Conservation (phyloP, 1,140 invertebrate genomes). For the Rhopalosiphum padi region DNA sequence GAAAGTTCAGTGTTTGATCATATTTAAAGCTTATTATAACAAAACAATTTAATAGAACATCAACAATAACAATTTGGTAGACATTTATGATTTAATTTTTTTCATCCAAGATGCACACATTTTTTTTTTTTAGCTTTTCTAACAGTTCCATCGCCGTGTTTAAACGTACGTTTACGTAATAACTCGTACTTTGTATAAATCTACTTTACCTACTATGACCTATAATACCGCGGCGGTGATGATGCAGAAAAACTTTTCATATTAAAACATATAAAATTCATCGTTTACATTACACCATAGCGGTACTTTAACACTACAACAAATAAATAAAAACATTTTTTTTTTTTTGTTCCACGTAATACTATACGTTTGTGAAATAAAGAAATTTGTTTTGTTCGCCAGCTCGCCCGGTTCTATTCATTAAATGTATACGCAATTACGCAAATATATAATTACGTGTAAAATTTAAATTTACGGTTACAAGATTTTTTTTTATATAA, state of each 20-base stretch:
- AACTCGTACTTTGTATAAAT: constrained; percentile 14
- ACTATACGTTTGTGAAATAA: constrained; percentile 17
- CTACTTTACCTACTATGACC: background rate
- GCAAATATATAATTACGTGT: background rate
- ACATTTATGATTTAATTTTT: background rate
- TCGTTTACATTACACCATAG: constrained; percentile 7
- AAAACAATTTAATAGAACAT: background rate
- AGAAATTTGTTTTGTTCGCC: constrained; percentile 10
- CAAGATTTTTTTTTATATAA: constrained; percentile 6
- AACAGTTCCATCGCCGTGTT: background rate
- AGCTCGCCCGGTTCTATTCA: background rate
- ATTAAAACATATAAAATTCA: constrained; percentile 35
- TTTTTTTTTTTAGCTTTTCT: background rate
- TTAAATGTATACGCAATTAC: background rate
- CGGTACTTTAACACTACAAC: background rate
- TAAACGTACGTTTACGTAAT: background rate
- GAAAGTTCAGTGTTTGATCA: background rate
- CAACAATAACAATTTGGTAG: background rate
- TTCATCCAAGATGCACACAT: background rate
- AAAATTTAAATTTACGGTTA: constrained; percentile 1
- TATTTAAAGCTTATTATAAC: background rate
- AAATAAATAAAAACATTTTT: constrained; percentile 14
- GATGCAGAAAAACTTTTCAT: constrained; percentile 28
- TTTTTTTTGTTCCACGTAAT: background rate
- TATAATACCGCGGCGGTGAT: background rate